Evolutionary conservation across 2,888 invertebrate species (phyloP).

Genomic region (Timema podura): DNA sequence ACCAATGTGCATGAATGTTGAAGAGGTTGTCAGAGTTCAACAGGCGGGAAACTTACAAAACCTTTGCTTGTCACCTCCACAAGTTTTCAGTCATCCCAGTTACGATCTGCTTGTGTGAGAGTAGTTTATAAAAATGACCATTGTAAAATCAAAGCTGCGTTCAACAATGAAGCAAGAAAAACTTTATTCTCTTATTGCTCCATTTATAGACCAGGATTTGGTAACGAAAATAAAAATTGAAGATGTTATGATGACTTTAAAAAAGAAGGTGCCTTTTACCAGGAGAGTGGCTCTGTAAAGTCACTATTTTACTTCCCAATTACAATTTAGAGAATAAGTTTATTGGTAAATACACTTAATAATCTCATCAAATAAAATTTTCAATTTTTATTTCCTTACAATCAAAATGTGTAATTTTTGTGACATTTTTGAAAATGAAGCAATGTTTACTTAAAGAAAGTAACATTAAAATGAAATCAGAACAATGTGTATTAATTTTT

Average conservation of each 20-base stretch:
- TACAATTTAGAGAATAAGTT: too few species aligned
- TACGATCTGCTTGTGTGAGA: conserved; percentile 2
- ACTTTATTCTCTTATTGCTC: neutral
- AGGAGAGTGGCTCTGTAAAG: too few species aligned
- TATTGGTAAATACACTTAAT: too few species aligned
- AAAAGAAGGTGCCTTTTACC: too few species aligned
- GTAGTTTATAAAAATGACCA: neutral
- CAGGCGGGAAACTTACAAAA: neutral
- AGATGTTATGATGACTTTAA: neutral
- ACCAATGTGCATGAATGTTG: neutral
- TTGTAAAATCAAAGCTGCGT: neutral
- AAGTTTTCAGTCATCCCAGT: neutral
- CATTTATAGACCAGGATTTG: neutral
- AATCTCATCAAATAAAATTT: too few species aligned
- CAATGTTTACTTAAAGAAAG: too few species aligned
- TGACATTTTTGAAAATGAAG: too few species aligned
- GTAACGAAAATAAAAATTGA: neutral
- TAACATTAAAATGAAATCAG: too few species aligned
- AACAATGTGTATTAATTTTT: too few species aligned
- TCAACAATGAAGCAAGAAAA: conserved; percentile 4
- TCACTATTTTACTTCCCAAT: too few species aligned
- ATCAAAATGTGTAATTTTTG: too few species aligned
- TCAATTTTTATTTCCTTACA: too few species aligned
- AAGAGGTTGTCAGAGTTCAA: neutral
- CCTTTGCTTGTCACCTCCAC: neutral